Conservation (phyloP, 2,797 vertebrate species). For the Pseudochirops cupreus region DNA sequence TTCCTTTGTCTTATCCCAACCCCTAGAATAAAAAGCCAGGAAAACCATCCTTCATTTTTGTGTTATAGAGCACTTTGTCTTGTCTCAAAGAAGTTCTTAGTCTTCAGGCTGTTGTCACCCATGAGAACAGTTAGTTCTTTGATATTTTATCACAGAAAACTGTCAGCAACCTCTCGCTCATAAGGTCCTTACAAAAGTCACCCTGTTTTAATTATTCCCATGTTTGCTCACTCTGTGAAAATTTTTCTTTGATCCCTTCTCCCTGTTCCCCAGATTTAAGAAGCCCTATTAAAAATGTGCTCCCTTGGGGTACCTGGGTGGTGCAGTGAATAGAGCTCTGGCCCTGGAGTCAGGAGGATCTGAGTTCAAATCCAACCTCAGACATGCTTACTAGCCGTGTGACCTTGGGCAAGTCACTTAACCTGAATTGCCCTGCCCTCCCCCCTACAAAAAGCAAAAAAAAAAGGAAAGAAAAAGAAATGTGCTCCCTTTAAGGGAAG, state of each 20-base stretch:
- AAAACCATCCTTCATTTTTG: constrained; percentile 69
- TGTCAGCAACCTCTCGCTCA: constrained; percentile 64
- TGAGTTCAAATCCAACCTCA: too few relatives aligned
- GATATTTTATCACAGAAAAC: constrained; percentile 55
- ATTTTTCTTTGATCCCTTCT: background rate
- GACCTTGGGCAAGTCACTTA: too few relatives aligned
- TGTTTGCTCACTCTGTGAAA: constrained; percentile 48
- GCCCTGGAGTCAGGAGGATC: too few relatives aligned
- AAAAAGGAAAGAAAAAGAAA: too few relatives aligned
- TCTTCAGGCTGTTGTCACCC: constrained; percentile 64
- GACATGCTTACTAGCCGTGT: too few relatives aligned
- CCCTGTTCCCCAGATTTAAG: background rate
- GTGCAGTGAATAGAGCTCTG: too few relatives aligned
- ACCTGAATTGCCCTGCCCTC: too few relatives aligned
- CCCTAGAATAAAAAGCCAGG: constrained; percentile 15
- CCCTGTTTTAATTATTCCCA: constrained; percentile 46
- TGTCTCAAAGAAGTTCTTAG: constrained; percentile 61
- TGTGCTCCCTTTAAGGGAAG: background rate
- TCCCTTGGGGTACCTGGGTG: background rate
- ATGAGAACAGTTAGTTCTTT: constrained; percentile 44
- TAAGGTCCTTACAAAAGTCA: constrained; percentile 30
- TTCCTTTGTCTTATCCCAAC: constrained; percentile 58
- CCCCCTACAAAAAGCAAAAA: too few relatives aligned
- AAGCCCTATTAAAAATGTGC: background rate
- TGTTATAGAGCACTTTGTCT: constrained; percentile 73